phyloP scores from a whole-genome alignment of 1,140 invertebrate species.

The Drosophila albomicans region DNA sequence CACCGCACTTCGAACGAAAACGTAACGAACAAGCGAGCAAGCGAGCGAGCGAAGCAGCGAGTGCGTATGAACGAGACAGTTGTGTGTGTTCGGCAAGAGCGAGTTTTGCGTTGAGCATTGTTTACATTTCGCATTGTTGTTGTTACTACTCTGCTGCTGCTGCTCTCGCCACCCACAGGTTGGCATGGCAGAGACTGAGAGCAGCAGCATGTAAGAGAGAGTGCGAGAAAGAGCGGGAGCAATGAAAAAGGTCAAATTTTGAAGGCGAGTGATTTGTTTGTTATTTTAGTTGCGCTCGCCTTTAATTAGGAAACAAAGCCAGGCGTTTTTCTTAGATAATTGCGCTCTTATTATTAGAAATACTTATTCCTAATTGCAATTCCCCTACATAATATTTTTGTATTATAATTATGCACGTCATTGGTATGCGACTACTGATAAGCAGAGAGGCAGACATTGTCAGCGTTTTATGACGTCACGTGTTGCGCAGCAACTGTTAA shows the following conservation, averaged over 20 bases:
- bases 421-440: slow-evolving; percentile 3
- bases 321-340: slow-evolving; percentile 30
- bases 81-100: slow-evolving; percentile 20
- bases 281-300: slow-evolving; percentile 52
- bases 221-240: slow-evolving; percentile 12
- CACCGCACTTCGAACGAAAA: slow-evolving; percentile 1
- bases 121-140: slow-evolving; percentile 54
- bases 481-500: slow-evolving; percentile 25
- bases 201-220: slow-evolving; percentile 18
- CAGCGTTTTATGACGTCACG: slow-evolving; percentile 35
- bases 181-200: slow-evolving; percentile 22
- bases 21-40: slow-evolving; percentile 30
- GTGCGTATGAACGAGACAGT: slow-evolving; percentile 67
- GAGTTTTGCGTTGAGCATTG: slow-evolving; percentile 44
- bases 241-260: slow-evolving; percentile 75
- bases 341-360: background rate
- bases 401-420: slow-evolving; percentile 13
- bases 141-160: slow-evolving; percentile 17
- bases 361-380: slow-evolving; percentile 11
- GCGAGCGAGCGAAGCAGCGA: slow-evolving; percentile 58
- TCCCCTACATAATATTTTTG: background rate
- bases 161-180: slow-evolving; percentile 46
- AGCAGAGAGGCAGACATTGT: background rate
- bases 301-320: slow-evolving; percentile 74
- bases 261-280: slow-evolving; percentile 68